phyloP scores from a whole-genome alignment of 2,888 invertebrate species.

The Nephrotoma guestfalica region DNA sequence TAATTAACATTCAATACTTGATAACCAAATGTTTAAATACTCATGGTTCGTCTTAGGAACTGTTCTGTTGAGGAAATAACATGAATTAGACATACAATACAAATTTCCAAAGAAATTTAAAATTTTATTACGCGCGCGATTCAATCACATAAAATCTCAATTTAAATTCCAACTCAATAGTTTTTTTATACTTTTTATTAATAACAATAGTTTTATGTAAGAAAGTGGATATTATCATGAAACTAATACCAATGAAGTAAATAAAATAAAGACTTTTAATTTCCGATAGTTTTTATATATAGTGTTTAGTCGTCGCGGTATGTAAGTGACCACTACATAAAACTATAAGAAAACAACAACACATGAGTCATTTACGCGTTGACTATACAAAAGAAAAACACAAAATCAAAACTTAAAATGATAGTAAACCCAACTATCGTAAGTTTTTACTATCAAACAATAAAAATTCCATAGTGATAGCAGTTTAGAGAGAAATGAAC shows the following conservation, averaged over 20 bases:
- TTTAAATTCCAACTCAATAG: background rate
- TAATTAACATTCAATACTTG: too few species aligned
- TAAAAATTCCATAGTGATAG: background rate
- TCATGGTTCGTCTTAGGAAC: too few species aligned
- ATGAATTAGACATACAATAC: background rate
- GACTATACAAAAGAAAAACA: background rate
- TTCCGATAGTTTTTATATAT: background rate
- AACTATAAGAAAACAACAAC: background rate
- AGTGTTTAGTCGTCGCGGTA: background rate
- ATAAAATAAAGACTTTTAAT: background rate
- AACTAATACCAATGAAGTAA: background rate
- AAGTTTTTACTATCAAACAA: background rate
- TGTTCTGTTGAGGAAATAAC: too few species aligned
- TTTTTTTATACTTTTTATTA: background rate
- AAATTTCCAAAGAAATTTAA: background rate
- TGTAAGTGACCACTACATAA: background rate
- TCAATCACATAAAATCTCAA: background rate
- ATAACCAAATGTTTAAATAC: too few species aligned
- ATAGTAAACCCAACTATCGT: background rate
- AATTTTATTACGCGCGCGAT: background rate
- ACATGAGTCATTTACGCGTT: background rate
- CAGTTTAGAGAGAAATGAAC: background rate
- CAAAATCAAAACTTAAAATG: background rate
- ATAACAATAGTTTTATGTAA: background rate
- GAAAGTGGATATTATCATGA: background rate